Evolutionary conservation across 2,888 invertebrate species (phyloP).

Genomic region (Ennomos erosarius): DNA sequence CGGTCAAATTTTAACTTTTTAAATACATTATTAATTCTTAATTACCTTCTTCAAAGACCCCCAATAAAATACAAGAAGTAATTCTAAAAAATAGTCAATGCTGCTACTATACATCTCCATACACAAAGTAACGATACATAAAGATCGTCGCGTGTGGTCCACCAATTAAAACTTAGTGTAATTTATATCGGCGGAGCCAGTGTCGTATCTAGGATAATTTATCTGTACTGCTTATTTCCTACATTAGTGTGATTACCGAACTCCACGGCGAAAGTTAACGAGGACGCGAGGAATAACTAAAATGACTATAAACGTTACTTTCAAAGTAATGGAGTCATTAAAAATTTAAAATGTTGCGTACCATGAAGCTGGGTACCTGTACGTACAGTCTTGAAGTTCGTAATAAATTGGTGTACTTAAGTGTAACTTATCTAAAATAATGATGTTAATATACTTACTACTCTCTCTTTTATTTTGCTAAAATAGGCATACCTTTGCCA

Average conservation of each 20-base stretch:
- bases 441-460: too few relatives aligned
- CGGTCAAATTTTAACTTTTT: not conserved
- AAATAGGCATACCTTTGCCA: too few relatives aligned
- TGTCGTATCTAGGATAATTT: conserved; percentile 56
- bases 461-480: too few relatives aligned
- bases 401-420: too few relatives aligned
- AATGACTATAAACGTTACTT: conserved; percentile 18
- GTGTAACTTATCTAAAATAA: too few relatives aligned
- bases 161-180: conserved; percentile 71
- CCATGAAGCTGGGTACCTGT: too few relatives aligned
- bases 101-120: conserved; percentile 30
- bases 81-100: conserved; percentile 16
- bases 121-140: conserved; percentile 27
- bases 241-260: conserved; percentile 53
- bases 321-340: conserved; percentile 21
- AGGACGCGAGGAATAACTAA: conserved; percentile 18
- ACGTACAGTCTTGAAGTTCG: too few relatives aligned
- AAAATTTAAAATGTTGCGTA: conserved; percentile 25
- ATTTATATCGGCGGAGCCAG: conserved; percentile 58
- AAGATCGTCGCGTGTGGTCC: conserved; percentile 72
- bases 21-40: not conserved
- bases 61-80: conserved; percentile 8
- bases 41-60: not conserved
- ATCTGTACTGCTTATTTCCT: conserved; percentile 52
- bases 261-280: conserved; percentile 29